Percentiles rank a stretch among this genome's conserved stretches.
Conservation (phyloP, 2,113 vertebrate genomes). For the Megatriorchis doriae region DNA sequence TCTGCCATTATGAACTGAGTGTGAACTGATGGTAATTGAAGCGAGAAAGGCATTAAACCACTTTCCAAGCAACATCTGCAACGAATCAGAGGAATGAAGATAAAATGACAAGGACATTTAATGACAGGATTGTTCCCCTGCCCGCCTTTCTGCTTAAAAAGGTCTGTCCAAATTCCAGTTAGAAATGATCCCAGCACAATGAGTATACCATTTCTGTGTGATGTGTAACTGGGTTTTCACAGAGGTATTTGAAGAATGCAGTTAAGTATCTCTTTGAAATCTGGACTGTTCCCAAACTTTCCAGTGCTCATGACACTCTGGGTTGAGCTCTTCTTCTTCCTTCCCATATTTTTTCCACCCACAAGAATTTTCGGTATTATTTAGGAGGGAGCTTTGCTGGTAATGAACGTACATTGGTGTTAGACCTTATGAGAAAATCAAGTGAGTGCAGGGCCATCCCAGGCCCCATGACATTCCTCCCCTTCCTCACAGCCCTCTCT, state of each 20-base stretch:
- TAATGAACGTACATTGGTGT: background rate
- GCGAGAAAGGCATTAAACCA: conserved; percentile 24
- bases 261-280: conserved; percentile 63
- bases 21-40: conserved; percentile 51
- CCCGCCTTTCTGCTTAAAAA: conserved; percentile 58
- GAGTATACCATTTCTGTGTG: conserved; percentile 41
- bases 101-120: conserved; percentile 66
- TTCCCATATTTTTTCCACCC: conserved; percentile 11
- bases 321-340: conserved; percentile 15
- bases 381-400: background rate
- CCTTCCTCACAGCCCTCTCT: background rate
- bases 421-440: conserved; percentile 7
- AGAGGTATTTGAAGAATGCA: conserved; percentile 69
- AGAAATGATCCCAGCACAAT: conserved; percentile 45
- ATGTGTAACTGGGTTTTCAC: conserved; percentile 14
- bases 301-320: background rate
- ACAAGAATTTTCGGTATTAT: conserved; percentile 24
- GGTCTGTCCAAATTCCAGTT: conserved; percentile 50
- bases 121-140: conserved; percentile 50
- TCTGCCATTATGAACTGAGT: conserved; percentile 33
- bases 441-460: background rate
- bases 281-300: conserved; percentile 39
- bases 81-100: conserved; percentile 63
- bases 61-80: conserved; percentile 64
- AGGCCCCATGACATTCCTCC: background rate